Base-by-base conservation (phyloP, 2,113 vertebrate genomes). In the Stictonetta naevosa region DNA sequence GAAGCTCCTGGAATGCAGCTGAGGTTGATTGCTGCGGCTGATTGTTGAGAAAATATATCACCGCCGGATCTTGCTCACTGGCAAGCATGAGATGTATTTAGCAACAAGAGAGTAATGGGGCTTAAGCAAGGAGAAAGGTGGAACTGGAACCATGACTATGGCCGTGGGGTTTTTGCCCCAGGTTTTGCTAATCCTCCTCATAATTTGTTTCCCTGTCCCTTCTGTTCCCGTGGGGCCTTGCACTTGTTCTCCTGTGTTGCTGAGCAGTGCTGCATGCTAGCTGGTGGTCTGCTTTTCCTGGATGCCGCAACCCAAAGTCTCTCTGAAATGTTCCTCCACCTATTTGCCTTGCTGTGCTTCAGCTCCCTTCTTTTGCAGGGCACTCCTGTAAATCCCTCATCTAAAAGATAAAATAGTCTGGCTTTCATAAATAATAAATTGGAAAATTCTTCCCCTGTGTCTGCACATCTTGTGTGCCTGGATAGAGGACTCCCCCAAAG, bases 301-400 rank as follows among this genome's bases (percentile, higher is more conserved):
- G 67, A 69, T 84, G 69, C 60, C 42, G 52, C 46, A 38, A 46
- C 64, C 72, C 28, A 36, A 64, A 92, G 63, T 87, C 76, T 77
- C 90, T 91, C 75, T 89, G 81, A 84, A 95, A 86, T 60, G 74
- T 92, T 88, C 75, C 76, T 72, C 82, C 2, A 28, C 75, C 92
- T 66, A 34, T 92, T 86, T 81, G 69, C 19, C 17, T 67, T 81
- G 69, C 67, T 46, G 10, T 67, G 67, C 82, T 93, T 81, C 55
- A 67, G 55, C 68, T 88, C 72, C 33, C 80, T 80, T 83, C 68
- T 83, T 88, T 77, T 88, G 28, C 13, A 48, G 60, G 50, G 44
- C 46, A 5, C 83, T 81, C 56, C 23, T 76, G 55, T 59, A 66
- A 89, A 84, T 69, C 67, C 84, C 67, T 85, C 36, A 17, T 58